Base-by-base conservation (phyloP, 1,140 invertebrate genomes). In the Scaptomyza pallida region DNA sequence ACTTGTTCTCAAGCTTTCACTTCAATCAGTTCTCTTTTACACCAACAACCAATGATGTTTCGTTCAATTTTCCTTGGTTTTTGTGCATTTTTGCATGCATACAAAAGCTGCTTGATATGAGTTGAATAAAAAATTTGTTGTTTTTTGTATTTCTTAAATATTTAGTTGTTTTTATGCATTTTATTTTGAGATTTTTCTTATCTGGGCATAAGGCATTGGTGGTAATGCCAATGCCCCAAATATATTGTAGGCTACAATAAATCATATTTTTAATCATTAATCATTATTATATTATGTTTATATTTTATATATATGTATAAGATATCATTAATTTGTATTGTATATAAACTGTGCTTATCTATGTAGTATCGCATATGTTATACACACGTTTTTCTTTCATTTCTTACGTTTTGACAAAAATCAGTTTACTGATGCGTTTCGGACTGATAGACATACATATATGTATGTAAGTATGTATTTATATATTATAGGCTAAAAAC, bases 111-210 rank as follows among this genome's bases (percentile, higher is more conserved):
- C 5, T 30, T 30, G 26, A 30, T 30, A 5, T 30, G 6, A 5
- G 26, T 30, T 37, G 4, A 37, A 37, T 3, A n/a, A 12, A n/a
- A 37, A 37, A 30, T 9, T 30, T 5, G 2, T n/a, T n/a, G 12
- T 37, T 1, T n/a, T 43, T 26, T 21, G 35, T 17, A n/a, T 23
- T 44, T 23, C 44, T 61, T 19, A 26, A 37, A 37, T 1, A 0
- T 26, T 4, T n/a, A n/a, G 33, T 67, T 30, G 1, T 15, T 43
- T 62, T 30, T 30, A 30, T 54, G 5, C 19, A 52, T 69, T 63
- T 69, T 63, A 48, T 69, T 69, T 54, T 52, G 15, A 62, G 50
- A 69, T 69, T 63, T 62, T 44, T 41, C 48, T 40, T 44, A 43
- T 9, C 9, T 43, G 13, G 41, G 33, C n/a, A 37, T 37, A 30